Evolutionary conservation across 2,888 invertebrate species (phyloP).

Genomic region (Ophion obscuratus): DNA sequence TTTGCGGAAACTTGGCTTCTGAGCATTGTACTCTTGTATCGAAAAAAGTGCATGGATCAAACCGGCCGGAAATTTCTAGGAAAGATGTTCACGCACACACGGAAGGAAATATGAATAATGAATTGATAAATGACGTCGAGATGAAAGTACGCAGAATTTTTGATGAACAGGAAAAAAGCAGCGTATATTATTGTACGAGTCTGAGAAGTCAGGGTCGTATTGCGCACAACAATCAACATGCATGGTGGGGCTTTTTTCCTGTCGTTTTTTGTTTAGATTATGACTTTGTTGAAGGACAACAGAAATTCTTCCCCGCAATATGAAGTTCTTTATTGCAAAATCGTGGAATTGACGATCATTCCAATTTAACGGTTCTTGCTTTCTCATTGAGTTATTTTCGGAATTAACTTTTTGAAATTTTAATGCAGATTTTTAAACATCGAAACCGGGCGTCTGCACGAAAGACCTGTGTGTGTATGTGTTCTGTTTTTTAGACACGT

Average conservation of each 20-base stretch:
- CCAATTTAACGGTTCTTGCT: too few relatives aligned
- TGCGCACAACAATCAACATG: neutral
- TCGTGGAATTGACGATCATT: too few relatives aligned
- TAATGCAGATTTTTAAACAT: too few relatives aligned
- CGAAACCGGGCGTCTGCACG: too few relatives aligned
- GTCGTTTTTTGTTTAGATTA: neutral
- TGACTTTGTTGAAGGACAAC: too few relatives aligned
- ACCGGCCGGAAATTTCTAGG: neutral
- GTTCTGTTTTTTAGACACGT: too few relatives aligned
- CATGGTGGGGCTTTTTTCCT: too few relatives aligned
- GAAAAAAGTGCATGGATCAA: slow-evolving; percentile 14
- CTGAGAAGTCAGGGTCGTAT: neutral
- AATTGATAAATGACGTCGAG: neutral
- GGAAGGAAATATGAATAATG: neutral
- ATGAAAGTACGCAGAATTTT: neutral
- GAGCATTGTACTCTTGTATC: neutral
- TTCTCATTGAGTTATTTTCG: too few relatives aligned
- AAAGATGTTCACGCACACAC: neutral
- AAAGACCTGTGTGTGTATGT: too few relatives aligned
- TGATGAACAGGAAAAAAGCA: neutral
- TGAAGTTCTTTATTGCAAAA: too few relatives aligned
- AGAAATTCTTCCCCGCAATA: too few relatives aligned
- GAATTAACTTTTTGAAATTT: too few relatives aligned
- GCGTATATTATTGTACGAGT: neutral
- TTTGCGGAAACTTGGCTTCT: slow-evolving; percentile 19